Percentiles rank a stretch among this genome's conserved stretches.
phyloP scores from a whole-genome alignment of 1,140 invertebrate species.

The Trichoplusia ni region DNA sequence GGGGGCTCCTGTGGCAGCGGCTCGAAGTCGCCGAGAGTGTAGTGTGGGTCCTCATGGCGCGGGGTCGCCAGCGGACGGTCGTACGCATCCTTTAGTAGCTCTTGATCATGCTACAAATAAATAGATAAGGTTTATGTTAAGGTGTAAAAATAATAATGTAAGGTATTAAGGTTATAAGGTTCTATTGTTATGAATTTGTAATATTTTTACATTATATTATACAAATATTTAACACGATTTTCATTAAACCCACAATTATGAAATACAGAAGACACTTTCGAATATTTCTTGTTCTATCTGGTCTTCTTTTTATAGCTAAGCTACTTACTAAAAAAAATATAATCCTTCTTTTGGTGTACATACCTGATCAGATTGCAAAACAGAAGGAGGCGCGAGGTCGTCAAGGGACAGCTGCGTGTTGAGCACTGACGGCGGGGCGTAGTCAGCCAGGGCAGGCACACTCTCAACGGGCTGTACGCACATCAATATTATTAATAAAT shows the following conservation, averaged over 20 bases:
- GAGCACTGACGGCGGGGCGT: constrained; percentile 73
- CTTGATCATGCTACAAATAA: constrained; percentile 68
- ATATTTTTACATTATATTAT: too few relatives aligned
- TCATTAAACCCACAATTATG: too few relatives aligned
- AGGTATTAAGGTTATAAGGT: too few relatives aligned
- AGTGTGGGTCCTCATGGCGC: constrained; percentile 68
- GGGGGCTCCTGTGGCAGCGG: constrained; percentile 76
- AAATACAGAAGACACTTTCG: too few relatives aligned
- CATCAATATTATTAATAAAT: not conserved
- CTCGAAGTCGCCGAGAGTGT: constrained; percentile 77
- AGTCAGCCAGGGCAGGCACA: constrained; percentile 60
- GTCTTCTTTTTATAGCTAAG: too few relatives aligned
- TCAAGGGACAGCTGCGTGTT: constrained; percentile 79
- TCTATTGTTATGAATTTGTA: too few relatives aligned
- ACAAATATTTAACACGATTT: too few relatives aligned
- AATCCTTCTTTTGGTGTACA: not conserved
- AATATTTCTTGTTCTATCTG: too few relatives aligned
- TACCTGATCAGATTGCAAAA: constrained; percentile 75
- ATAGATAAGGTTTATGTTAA: constrained; percentile 1
- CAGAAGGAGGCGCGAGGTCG: constrained; percentile 76
- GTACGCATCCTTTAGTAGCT: constrained; percentile 71
- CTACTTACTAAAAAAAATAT: too few relatives aligned
- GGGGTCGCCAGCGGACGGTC: constrained; percentile 76
- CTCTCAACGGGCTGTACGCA: constrained; percentile 48
- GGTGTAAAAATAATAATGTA: too few relatives aligned